Conservation (phyloP, 2,888 invertebrate genomes). For the Dorcus parallelipipedus region DNA sequence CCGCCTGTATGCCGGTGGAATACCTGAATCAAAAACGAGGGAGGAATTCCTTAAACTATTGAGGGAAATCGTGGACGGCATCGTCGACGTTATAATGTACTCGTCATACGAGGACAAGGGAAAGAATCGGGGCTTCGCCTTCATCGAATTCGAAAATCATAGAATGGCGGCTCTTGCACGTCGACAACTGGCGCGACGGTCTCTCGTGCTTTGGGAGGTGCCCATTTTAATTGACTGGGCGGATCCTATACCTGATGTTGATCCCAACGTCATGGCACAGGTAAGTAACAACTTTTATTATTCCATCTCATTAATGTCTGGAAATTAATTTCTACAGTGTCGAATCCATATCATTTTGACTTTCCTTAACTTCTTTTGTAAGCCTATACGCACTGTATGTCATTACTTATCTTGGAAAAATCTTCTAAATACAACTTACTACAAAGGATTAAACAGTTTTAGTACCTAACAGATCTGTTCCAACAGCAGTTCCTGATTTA, state of each 20-base stretch:
- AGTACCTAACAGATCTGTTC: too few species aligned
- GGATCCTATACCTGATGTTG: slow-evolving; percentile 62
- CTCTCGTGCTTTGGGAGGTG: slow-evolving; percentile 65
- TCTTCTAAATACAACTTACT: too few species aligned
- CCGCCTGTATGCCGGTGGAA: slow-evolving; percentile 44
- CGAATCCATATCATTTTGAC: too few species aligned
- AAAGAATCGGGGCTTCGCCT: slow-evolving; percentile 77
- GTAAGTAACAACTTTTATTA: slow-evolving; percentile 12
- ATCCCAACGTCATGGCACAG: neutral
- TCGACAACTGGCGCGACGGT: slow-evolving; percentile 60
- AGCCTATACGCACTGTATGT: too few species aligned
- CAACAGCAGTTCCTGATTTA: too few species aligned
- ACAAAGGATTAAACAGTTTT: too few species aligned
- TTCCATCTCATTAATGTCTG: too few species aligned
- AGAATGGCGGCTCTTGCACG: slow-evolving; percentile 71
- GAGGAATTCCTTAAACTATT: slow-evolving; percentile 63
- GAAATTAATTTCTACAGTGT: too few species aligned
- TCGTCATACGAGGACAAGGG: slow-evolving; percentile 56
- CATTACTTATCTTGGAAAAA: too few species aligned
- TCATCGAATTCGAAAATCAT: slow-evolving; percentile 78
- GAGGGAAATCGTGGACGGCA: slow-evolving; percentile 62
- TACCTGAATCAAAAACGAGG: slow-evolving; percentile 53
- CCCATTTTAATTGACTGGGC: slow-evolving; percentile 83
- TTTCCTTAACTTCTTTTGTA: too few species aligned
- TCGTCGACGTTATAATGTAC: slow-evolving; percentile 67